phyloP scores from a whole-genome alignment of 2,113 vertebrate species.

The Plecotus auritus region DNA sequence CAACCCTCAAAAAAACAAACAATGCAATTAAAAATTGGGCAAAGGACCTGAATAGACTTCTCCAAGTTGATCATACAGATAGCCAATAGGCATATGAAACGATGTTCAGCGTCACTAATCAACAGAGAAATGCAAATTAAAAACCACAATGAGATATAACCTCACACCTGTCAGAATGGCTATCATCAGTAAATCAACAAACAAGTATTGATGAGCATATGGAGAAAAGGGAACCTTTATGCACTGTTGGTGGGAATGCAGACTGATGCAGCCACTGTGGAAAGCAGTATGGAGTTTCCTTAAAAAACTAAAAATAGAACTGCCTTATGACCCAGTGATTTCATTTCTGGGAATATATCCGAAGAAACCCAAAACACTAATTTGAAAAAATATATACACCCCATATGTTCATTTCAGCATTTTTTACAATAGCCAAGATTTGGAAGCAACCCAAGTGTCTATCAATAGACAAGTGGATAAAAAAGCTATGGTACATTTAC shows the following conservation, averaged over 20 bases:
- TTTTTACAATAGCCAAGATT: background rate
- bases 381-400: background rate
- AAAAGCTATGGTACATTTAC: background rate
- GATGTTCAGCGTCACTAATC: background rate
- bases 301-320: too few species aligned
- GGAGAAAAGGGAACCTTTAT: too few species aligned
- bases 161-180: background rate
- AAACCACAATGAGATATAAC: background rate
- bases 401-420: background rate
- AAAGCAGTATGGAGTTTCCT: too few species aligned
- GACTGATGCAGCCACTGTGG: too few species aligned
- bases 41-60: background rate
- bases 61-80: background rate
- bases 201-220: too few species aligned
- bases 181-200: background rate
- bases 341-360: background rate
- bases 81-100: background rate
- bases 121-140: background rate
- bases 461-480: background rate
- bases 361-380: background rate
- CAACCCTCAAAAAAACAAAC: background rate
- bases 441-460: background rate
- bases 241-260: too few species aligned
- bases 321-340: too few species aligned
- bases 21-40: background rate